Evolutionary conservation across 2,113 vertebrate genomes (phyloP).

Genomic region (Cololabis saira): DNA sequence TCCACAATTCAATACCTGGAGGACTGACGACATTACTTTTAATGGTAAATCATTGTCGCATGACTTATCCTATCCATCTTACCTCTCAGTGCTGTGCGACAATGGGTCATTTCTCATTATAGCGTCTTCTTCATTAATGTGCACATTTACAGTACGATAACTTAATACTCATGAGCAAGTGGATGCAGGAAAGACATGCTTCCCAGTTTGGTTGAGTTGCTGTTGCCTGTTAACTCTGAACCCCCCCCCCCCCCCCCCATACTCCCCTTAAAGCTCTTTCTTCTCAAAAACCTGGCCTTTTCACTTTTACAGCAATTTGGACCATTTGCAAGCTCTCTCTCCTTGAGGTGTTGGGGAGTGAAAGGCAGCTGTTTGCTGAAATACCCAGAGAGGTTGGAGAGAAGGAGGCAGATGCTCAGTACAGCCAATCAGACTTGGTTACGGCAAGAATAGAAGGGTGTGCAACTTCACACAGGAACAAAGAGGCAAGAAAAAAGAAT

Average conservation of each 20-base stretch:
- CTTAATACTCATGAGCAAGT: background rate
- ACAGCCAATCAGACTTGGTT: conserved; percentile 41
- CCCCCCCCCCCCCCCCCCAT: too few relatives aligned
- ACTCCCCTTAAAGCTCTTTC: background rate
- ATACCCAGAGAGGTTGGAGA: too few relatives aligned
- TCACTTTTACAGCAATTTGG: background rate
- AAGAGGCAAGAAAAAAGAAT: conserved; percentile 22
- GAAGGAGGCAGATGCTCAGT: too few relatives aligned
- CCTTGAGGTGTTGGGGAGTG: too few relatives aligned
- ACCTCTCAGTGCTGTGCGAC: conserved; percentile 16
- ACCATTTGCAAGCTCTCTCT: background rate
- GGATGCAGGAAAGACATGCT: background rate
- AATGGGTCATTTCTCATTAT: conserved; percentile 10
- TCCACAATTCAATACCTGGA: conserved; percentile 82
- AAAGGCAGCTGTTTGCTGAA: too few relatives aligned
- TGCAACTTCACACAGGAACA: conserved; percentile 23
- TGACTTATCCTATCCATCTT: conserved; percentile 59
- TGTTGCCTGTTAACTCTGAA: background rate
- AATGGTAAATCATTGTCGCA: conserved; percentile 77
- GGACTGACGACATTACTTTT: conserved; percentile 81
- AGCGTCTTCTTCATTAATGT: conserved; percentile 28
- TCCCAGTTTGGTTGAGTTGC: background rate
- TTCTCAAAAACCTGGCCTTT: background rate
- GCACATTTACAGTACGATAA: conserved; percentile 5
- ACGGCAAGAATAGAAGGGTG: background rate